Evolutionary conservation across 2,888 invertebrate species (phyloP).

Genomic region (Lordiphosa fenestrarum): DNA sequence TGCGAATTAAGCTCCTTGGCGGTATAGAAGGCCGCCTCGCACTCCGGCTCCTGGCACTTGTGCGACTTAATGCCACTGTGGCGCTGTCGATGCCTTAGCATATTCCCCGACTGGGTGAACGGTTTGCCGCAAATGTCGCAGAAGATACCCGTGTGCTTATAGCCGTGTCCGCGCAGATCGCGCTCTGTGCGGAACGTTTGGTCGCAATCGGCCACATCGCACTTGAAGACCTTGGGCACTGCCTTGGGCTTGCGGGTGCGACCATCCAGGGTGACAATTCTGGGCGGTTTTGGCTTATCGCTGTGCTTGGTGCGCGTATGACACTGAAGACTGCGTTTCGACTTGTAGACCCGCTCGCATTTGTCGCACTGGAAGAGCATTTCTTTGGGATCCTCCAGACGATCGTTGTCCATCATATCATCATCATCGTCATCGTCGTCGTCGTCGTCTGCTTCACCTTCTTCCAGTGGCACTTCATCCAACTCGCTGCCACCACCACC

Average conservation of each 20-base stretch:
- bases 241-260: slow-evolving; percentile 26
- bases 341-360: slow-evolving; percentile 67
- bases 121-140: slow-evolving; percentile 77
- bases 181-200: slow-evolving; percentile 67
- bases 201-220: slow-evolving; percentile 58
- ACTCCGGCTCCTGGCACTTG: slow-evolving; percentile 66
- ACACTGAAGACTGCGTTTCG: slow-evolving; percentile 64
- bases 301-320: slow-evolving; percentile 61
- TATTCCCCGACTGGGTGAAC: slow-evolving; percentile 76
- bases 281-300: neutral
- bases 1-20: slow-evolving; percentile 73
- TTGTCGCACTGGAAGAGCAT: slow-evolving; percentile 65
- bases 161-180: slow-evolving; percentile 68
- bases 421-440: slow-evolving; percentile 8
- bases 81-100: slow-evolving; percentile 75
- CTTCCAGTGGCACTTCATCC: neutral
- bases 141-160: slow-evolving; percentile 76
- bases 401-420: slow-evolving; percentile 16
- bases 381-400: slow-evolving; percentile 37
- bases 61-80: slow-evolving; percentile 77
- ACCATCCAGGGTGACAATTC: neutral
- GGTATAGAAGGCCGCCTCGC: slow-evolving; percentile 73
- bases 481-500: slow-evolving; percentile 5
- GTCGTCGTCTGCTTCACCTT: neutral
- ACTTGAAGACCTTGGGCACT: slow-evolving; percentile 50